Evolutionary conservation across 2,113 vertebrate species (phyloP), one percentile per base, ranked within the genome.

Genomic region (Callocephalon fimbriatum): DNA sequence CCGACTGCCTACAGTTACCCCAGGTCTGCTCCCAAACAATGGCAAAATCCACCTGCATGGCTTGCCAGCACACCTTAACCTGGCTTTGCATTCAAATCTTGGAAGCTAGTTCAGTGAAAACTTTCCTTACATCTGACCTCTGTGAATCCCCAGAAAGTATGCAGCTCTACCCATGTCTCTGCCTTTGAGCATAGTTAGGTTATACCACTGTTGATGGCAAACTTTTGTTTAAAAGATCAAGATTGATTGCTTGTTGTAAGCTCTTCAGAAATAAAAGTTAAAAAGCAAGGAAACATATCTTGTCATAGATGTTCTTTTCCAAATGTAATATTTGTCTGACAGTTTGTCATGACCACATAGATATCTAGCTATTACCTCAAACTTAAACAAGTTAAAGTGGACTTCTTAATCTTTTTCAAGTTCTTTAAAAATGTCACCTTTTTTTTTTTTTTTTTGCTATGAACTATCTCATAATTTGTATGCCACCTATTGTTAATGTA

Each of bases 1-100:
- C 29, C 22, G 21, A n/a, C 7, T 10, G 6, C 4, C 22, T 48
- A 4, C 1, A 2, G 18, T n/a, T 81, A 26, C 6, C 7, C 10
- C 11, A 53, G 45, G 10, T 29, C 32, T 2, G 1, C 32, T 67
- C 8, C 16, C 29, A 56, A 51, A 45, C 12, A 48, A 5, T 27
- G 19, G 38, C 27, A 68, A 27, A 68, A 51, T 6, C 4, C 10
- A 35, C 15, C 20, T 56, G 18, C 0, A 0, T 31, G 51, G 20
- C 20, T 40, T 62, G 27, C 12, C 17, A 71, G 25, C 6, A 21
- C 40, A 45, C 7, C 7, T 74, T 73, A 65, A 10, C 6, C 21
- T 19, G 9, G 6, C 9, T 74, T 65, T 51, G 9, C 4, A 35
- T 47, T 44, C 56, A 17, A 40, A 53, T 47, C n/a, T 68, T 4